Evolutionary conservation across 2,113 vertebrate genomes (phyloP), one percentile per base, ranked within the genome.

Genomic region (Anoura caudifer): DNA sequence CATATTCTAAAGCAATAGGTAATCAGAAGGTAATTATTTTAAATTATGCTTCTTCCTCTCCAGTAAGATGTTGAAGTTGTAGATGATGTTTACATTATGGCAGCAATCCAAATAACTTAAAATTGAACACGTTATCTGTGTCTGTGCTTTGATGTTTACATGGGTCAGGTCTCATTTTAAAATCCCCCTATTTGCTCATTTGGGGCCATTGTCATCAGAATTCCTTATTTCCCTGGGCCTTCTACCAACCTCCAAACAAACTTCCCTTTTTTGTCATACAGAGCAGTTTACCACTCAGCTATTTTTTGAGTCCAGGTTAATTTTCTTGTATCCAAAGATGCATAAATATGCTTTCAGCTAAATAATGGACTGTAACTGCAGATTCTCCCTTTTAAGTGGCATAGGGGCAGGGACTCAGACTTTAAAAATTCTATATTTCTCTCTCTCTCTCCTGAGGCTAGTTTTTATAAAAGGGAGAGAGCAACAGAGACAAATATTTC

Each of bases 11-110:
- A 96, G 9, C 0, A 14, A 3, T 75, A 17, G 1, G 38, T 0
- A 0, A 14, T 22, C 0, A 19, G 65, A 98, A 98, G 98, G 99
- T 99, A 98, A 91, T 59, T 93, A 24, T 38, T 41, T 86, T 76
- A 84, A 41, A 41, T 63, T 91, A 33, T 80, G 26, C 11, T 80
- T 89, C 12, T 70, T 84, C 10, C 22, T 93, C 14, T 72, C 36
- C 6, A 43, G 3, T 90, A 82, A 90, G 31, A 59, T 84, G 20
- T 76, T 84, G 16, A 77, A 22, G 5, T 90, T 93, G 22, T 61
- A 75, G 36, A 43, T 67, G 15, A 1, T 94, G 13, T 63, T 85
- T 82, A 61, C 38, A 69, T 83, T 91, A 41, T 43, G n/a, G 19
- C 4, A 76, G 22, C 70, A 52, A 31, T 56, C 33, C 7, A 47